Evolutionary conservation across 2,797 vertebrate species (phyloP).

Genomic region (Myripristis murdjan): DNA sequence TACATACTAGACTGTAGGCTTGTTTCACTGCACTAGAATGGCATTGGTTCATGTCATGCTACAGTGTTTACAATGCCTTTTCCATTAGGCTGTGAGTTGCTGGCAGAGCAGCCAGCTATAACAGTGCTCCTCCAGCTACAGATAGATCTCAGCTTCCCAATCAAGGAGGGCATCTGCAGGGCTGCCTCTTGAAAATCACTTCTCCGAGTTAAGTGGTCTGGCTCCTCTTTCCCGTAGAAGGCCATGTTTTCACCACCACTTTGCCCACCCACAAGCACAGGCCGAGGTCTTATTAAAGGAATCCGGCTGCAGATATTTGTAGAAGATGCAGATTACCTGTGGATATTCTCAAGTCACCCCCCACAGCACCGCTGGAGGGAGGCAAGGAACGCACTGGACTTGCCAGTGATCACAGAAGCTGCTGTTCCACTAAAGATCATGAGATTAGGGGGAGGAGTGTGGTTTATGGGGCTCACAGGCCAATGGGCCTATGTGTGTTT

Average conservation of each 20-base stretch:
- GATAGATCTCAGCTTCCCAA: slow-evolving; percentile 33
- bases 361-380: slow-evolving; percentile 56
- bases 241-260: slow-evolving; percentile 32
- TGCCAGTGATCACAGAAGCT: slow-evolving; percentile 78
- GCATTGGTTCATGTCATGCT: slow-evolving; percentile 30
- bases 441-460: slow-evolving; percentile 68
- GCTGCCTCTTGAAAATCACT: slow-evolving; percentile 54
- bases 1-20: slow-evolving; percentile 9
- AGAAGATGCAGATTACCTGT: slow-evolving; percentile 70
- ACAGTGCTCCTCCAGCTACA: slow-evolving; percentile 25
- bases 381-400: slow-evolving; percentile 60
- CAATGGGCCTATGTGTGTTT: slow-evolving; percentile 44
- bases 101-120: slow-evolving; percentile 17
- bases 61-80: slow-evolving; percentile 20
- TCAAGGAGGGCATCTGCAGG: slow-evolving; percentile 40
- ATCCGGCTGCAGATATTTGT: slow-evolving; percentile 63
- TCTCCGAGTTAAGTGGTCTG: slow-evolving; percentile 43
- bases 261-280: slow-evolving; percentile 58
- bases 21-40: slow-evolving; percentile 35
- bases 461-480: slow-evolving; percentile 62
- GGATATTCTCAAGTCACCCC: slow-evolving; percentile 58
- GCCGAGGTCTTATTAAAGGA: slow-evolving; percentile 61
- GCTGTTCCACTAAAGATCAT: slow-evolving; percentile 77
- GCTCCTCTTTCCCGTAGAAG: slow-evolving; percentile 57
- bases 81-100: slow-evolving; percentile 37